Conservation (phyloP, 1,140 invertebrate species). For the Dendroctonus valens region DNA sequence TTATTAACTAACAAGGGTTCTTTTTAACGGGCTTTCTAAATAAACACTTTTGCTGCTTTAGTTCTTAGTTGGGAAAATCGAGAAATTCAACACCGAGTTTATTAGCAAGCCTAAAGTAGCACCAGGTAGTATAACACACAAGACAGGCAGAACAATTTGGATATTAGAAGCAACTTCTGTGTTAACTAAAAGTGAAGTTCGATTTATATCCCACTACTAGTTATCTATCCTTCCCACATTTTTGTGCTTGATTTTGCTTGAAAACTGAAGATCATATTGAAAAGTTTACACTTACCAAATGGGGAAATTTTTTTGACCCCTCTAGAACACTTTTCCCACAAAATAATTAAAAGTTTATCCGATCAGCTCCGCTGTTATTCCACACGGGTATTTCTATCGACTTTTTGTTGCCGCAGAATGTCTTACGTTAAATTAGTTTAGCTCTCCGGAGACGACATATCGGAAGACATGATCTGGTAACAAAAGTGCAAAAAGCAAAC, state of each 20-base stretch:
- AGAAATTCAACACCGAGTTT: not conserved
- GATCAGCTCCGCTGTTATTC: not conserved
- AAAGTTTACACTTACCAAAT: not conserved
- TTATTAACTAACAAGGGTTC: not conserved
- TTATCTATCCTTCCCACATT: no score
- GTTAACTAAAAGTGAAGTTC: no score
- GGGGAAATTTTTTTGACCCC: not conserved
- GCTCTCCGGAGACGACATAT: slow-evolving; percentile 2
- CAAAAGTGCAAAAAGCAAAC: slow-evolving; percentile 2
- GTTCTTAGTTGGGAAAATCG: not conserved
- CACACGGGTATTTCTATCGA: not conserved
- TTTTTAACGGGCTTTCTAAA: not conserved
- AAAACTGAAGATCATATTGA: not conserved
- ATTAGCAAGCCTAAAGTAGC: not conserved
- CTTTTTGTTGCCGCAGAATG: slow-evolving; percentile 2
- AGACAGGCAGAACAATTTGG: no score
- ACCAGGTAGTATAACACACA: not conserved
- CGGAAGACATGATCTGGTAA: slow-evolving; percentile 3
- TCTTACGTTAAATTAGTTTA: slow-evolving; percentile 17
- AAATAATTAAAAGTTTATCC: not conserved
- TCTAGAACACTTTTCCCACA: not conserved
- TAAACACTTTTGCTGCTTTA: not conserved
- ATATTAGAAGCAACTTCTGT: no score
- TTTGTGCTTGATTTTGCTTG: not conserved
- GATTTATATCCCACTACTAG: no score